Conservation (phyloP, 1,140 invertebrate species). For the Chrysopa pallens region DNA sequence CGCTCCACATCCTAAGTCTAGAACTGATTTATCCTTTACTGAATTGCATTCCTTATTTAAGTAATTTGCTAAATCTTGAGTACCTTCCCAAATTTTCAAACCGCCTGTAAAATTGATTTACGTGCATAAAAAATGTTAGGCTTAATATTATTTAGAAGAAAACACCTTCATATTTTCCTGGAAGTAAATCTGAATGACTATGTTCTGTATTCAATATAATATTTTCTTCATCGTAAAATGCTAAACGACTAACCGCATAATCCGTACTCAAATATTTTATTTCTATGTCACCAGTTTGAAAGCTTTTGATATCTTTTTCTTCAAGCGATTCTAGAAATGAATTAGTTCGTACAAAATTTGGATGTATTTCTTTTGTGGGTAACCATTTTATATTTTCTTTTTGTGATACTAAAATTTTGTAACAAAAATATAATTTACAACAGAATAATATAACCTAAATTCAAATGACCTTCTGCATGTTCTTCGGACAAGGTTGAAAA, state of each 20-base stretch:
- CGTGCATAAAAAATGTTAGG: no score
- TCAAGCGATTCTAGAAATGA: constrained; percentile 16
- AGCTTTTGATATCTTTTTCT: constrained; percentile 20
- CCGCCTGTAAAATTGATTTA: constrained; percentile 47
- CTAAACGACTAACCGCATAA: constrained; percentile 20
- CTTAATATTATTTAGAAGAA: no score
- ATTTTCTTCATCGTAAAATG: constrained; percentile 16
- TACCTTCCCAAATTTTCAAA: constrained; percentile 80
- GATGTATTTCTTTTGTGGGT: constrained; percentile 6
- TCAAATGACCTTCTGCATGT: constrained; percentile 1
- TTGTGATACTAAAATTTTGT: constrained; percentile 6
- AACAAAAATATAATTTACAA: constrained; percentile 11
- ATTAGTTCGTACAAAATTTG: constrained; percentile 20
- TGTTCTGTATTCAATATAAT: constrained; percentile 38
- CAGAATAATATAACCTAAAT: constrained; percentile 6
- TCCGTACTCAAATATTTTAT: constrained; percentile 27
- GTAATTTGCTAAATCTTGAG: constrained; percentile 52
- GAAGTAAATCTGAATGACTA: constrained; percentile 49
- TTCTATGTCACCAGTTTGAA: constrained; percentile 21
- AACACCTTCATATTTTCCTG: constrained; percentile 53
- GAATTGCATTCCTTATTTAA: constrained; percentile 26
- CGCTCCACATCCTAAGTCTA: constrained; percentile 76
- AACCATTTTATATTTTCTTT: constrained; percentile 6
- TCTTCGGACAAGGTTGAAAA: constrained; percentile 17
- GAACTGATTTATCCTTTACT: constrained; percentile 29